Conservation (phyloP, 1,140 invertebrate genomes). For the Caerostris darwini region DNA sequence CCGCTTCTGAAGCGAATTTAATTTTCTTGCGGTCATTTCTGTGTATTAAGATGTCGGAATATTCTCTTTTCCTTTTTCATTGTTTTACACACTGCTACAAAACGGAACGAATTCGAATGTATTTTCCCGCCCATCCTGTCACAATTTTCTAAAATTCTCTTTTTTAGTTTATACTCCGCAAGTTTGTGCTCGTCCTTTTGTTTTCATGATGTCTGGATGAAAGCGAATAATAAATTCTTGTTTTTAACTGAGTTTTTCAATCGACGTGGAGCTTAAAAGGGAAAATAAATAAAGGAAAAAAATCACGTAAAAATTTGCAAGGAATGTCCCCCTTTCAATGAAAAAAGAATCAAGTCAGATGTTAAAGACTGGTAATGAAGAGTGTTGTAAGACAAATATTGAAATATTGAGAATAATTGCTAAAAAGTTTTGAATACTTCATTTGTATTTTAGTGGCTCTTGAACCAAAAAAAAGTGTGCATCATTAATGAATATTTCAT, state of each 20-base stretch:
- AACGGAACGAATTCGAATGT: not conserved
- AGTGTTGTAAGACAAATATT: too few species aligned
- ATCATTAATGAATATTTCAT: too few species aligned
- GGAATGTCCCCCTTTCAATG: not conserved
- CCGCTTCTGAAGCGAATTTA: conserved; percentile 30
- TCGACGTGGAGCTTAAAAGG: not conserved
- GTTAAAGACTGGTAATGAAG: not conserved
- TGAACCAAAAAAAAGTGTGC: too few species aligned
- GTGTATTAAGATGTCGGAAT: conserved; percentile 56
- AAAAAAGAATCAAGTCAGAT: not conserved
- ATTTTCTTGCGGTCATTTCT: conserved; percentile 53
- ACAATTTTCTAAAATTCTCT: too few species aligned
- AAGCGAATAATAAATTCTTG: not conserved
- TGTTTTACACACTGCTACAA: too few species aligned
- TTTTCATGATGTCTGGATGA: not conserved
- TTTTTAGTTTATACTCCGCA: not conserved
- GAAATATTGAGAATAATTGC: too few species aligned
- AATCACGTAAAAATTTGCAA: not conserved
- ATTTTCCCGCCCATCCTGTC: too few species aligned
- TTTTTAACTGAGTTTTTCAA: conserved; percentile 12
- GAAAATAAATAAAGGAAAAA: not conserved
- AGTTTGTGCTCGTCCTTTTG: conserved; percentile 12
- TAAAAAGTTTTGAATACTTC: too few species aligned
- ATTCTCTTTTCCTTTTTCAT: not conserved
- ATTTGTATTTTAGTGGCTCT: too few species aligned